A percentile compares a stretch with the other conserved stretches of the same genome.
These are phyloP conservation scores for Cyprinodon brontotheroides DNA, from an alignment of 2,113 vertebrate genomes.

Conservation along the genomic window DNA sequence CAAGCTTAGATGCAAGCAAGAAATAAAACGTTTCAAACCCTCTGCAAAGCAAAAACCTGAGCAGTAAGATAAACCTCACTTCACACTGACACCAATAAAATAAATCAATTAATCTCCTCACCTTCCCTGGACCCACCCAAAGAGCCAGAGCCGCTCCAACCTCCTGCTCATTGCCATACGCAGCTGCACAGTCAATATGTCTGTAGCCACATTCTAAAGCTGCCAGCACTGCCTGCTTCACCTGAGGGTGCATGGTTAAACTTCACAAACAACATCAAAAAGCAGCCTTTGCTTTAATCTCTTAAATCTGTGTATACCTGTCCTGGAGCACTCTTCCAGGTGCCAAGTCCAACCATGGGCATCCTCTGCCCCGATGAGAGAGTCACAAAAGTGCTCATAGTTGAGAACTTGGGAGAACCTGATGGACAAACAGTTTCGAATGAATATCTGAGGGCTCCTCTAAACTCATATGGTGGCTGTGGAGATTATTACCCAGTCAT, in stretches of 20 bases:
- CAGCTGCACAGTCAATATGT: constrained; percentile 80
- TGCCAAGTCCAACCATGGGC: constrained; percentile 76
- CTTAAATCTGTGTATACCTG: constrained; percentile 48
- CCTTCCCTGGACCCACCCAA: constrained; percentile 73
- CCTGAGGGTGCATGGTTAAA: constrained; percentile 49
- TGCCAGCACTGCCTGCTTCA: constrained; percentile 75
- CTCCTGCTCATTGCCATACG: constrained; percentile 78
- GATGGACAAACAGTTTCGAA: constrained; percentile 2
- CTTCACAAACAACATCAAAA: not conserved
- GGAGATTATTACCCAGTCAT: constrained; percentile 27
- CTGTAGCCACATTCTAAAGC: constrained; percentile 79
- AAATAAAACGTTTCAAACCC: no score
- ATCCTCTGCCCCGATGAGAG: constrained; percentile 73
- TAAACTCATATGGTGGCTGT: constrained; percentile 3
- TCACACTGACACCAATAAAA: not conserved
- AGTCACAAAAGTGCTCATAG: constrained; percentile 68
- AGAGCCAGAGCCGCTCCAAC: constrained; percentile 75
- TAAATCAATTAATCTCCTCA: constrained; percentile 28
- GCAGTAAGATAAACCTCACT: no score
- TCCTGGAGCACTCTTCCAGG: constrained; percentile 78
- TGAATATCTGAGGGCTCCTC: constrained; percentile 6
- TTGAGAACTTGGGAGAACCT: constrained; percentile 15
- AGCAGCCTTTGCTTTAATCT: not conserved
- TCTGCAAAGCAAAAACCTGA: no score
- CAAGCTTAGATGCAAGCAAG: no score